Evolutionary conservation across 2,797 vertebrate genomes (phyloP).

Genomic region (Rhinophrynus dorsalis): DNA sequence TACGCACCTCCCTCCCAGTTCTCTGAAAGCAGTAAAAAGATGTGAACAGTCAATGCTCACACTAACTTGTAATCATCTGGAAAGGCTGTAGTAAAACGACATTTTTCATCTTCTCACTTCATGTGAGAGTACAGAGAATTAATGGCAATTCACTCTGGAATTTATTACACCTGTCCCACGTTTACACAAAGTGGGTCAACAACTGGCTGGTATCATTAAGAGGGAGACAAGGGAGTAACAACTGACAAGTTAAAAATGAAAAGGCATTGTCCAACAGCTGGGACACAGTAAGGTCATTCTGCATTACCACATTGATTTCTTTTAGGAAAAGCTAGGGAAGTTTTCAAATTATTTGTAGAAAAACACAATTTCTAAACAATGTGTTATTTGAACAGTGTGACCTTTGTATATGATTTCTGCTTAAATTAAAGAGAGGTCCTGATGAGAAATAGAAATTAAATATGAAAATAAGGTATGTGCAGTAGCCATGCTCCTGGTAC

Average conservation of each 20-base stretch:
- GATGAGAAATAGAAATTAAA: no score
- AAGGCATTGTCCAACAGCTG: constrained; percentile 42
- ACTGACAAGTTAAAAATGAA: constrained; percentile 45
- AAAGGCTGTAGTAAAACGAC: constrained; percentile 41
- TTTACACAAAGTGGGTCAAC: constrained; percentile 42
- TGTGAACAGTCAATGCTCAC: not conserved
- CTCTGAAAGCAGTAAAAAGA: constrained; percentile 23
- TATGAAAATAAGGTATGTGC: no score
- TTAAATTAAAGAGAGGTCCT: no score
- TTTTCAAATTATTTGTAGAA: no score
- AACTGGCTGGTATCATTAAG: constrained; percentile 34
- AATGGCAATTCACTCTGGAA: constrained; percentile 42
- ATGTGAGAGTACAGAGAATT: constrained; percentile 33
- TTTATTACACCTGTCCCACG: constrained; percentile 40
- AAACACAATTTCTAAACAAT: no score
- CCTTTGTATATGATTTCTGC: no score
- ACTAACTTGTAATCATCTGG: constrained; percentile 29
- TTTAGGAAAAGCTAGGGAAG: no score
- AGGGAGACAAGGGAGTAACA: constrained; percentile 40
- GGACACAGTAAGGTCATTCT: constrained; percentile 41
- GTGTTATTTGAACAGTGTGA: no score
- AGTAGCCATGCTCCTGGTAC: no score
- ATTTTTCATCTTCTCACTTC: constrained; percentile 42
- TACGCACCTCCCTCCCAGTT: no score
- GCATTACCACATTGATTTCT: constrained; percentile 7